Conservation (phyloP, 2,888 invertebrate genomes). For the Tigriopus californicus region DNA sequence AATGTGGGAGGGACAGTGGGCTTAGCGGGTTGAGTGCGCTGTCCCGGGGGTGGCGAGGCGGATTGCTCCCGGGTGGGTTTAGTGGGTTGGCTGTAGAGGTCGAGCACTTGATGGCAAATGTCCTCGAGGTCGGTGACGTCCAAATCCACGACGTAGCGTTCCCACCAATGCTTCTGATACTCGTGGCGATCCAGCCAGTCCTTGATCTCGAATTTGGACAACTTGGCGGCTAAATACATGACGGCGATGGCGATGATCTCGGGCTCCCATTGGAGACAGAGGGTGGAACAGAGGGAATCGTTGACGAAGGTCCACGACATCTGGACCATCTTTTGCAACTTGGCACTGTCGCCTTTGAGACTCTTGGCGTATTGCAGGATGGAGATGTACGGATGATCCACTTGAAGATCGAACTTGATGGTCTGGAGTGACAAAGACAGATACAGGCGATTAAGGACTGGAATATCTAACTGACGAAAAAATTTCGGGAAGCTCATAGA, state of each 20-base stretch:
- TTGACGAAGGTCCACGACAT: constrained; percentile 99
- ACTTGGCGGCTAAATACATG: constrained; percentile 86
- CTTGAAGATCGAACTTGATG: constrained; percentile 93
- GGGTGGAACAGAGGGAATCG: constrained; percentile 77
- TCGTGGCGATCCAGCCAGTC: constrained; percentile 69
- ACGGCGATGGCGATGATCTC: constrained; percentile 58
- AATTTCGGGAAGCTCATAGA: no score
- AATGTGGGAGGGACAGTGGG: background rate
- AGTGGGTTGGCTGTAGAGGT: constrained; percentile 42
- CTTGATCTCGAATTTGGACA: constrained; percentile 81
- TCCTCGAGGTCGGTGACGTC: constrained; percentile 86
- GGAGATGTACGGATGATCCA: constrained; percentile 90
- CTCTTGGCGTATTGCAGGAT: constrained; percentile 83
- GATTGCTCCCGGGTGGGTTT: constrained; percentile 2
- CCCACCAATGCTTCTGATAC: constrained; percentile 84
- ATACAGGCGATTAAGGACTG: no score
- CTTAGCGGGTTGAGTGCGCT: background rate
- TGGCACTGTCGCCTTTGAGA: constrained; percentile 70
- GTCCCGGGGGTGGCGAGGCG: constrained; percentile 4
- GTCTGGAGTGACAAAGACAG: constrained; percentile 41
- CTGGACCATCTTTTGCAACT: constrained; percentile 88
- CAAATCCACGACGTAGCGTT: constrained; percentile 87
- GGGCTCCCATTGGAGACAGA: constrained; percentile 57
- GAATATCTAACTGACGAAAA: no score
- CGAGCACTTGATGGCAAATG: constrained; percentile 81